Evolutionary conservation across 2,888 invertebrate genomes (phyloP).

Genomic region (Eremobia ochroleuca): DNA sequence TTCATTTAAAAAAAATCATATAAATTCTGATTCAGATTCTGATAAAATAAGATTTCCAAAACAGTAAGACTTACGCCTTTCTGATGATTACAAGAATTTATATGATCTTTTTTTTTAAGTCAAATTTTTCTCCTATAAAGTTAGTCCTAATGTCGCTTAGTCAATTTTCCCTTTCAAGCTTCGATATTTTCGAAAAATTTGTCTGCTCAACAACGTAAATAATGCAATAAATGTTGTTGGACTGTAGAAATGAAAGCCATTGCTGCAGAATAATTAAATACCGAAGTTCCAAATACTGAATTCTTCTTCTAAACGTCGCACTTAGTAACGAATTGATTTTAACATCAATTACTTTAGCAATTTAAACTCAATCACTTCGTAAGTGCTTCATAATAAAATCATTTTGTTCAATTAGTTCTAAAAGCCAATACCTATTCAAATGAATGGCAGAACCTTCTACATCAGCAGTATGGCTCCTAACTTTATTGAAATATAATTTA

Average conservation of each 20-base stretch:
- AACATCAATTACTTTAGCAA: constrained; percentile 18
- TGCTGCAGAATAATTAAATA: background rate
- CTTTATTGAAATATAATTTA: constrained; percentile 13
- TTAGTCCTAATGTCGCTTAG: too few relatives aligned
- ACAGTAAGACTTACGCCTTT: background rate
- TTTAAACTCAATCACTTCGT: constrained; percentile 11
- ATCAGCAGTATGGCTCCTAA: background rate
- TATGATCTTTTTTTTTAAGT: too few relatives aligned
- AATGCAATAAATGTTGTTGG: too few relatives aligned
- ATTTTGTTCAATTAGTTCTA: constrained; percentile 24
- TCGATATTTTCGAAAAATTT: too few relatives aligned
- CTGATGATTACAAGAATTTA: background rate
- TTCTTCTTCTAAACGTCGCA: background rate
- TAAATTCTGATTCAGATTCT: too few relatives aligned
- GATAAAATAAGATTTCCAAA: background rate
- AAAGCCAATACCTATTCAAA: constrained; percentile 14
- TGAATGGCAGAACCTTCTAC: background rate
- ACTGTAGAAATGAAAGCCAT: too few relatives aligned
- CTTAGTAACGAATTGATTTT: background rate
- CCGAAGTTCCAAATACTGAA: background rate
- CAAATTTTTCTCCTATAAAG: too few relatives aligned
- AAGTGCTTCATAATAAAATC: constrained; percentile 17
- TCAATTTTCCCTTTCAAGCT: too few relatives aligned
- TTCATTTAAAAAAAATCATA: too few relatives aligned
- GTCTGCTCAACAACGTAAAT: too few relatives aligned